Evolutionary conservation across 1,140 invertebrate species (phyloP).

Genomic region (Tenebrio molitor): DNA sequence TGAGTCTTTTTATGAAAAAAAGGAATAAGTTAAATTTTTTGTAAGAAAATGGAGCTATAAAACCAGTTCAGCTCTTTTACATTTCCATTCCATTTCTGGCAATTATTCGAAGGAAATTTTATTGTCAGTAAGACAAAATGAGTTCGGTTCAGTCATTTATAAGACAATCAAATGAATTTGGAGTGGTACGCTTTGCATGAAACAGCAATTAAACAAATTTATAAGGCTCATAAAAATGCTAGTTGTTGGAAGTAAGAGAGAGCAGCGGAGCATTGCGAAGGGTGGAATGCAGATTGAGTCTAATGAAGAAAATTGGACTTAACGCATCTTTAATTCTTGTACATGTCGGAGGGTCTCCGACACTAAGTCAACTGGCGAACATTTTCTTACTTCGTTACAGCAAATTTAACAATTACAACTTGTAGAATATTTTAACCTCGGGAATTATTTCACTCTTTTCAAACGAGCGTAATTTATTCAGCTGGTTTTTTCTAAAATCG

Average conservation of each 20-base stretch:
- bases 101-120: conserved; percentile 29
- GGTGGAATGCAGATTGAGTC: conserved; percentile 62
- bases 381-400: conserved; percentile 50
- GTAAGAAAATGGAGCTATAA: no score
- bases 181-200: conserved; percentile 54
- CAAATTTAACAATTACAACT: conserved; percentile 56
- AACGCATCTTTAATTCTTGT: conserved; percentile 64
- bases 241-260: conserved; percentile 55
- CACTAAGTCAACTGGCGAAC: conserved; percentile 32
- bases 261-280: conserved; percentile 55
- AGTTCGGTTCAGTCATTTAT: conserved; percentile 35
- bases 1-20: no score
- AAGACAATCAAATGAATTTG: conserved; percentile 47
- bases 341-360: conserved; percentile 48
- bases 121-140: conserved; percentile 31
- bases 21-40: no score
- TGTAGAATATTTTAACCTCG: conserved; percentile 49
- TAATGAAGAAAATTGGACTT: conserved; percentile 65
- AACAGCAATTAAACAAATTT: conserved; percentile 64
- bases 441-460: neutral
- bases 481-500: conserved; percentile 2
- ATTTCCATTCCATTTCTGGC: neutral
- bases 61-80: no score
- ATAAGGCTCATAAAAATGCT: conserved; percentile 63
- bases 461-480: no score